Evolutionary conservation across 2,797 vertebrate genomes (phyloP), one percentile per base, ranked within the genome.

Genomic region (Melanotaenia trifasciata): DNA sequence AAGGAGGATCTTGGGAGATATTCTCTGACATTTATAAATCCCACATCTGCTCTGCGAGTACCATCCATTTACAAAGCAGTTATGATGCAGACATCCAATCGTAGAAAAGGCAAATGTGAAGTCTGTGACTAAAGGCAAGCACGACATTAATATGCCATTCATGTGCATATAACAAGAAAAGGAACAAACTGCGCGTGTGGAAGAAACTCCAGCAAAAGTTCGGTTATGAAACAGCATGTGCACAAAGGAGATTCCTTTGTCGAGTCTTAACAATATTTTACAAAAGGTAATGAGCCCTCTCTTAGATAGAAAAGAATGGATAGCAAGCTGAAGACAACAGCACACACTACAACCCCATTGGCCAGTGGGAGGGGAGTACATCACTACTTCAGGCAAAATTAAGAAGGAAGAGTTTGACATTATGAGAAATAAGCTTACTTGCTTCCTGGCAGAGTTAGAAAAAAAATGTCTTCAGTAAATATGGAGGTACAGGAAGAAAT

Each of bases 121-220:
- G 84, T 90, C 83, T 74, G 87, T 76, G 85, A 91, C 81, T 79
- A 76, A 93, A 92, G 91, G 92, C 90, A 92, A 93, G 87, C 85
- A 70, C 53, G 75, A 83, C 79, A 64, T 84, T 70, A 80, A 76
- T 63, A 87, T 72, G 69, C 76, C 75, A 59, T 79, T 69, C 43
- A 35, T 76, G 81, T 84, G 85, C 86, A 77, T 67, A 67, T 65
- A 65, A 84, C 58, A 76, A 80, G 51, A 73, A 30, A 57, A 72
- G 70, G n/a, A 72, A 71, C 47, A 47, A 74, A 72, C 62, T 20
- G 54, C 32, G 70, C 47, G 10, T 5, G 83, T 70, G 73, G 79
- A 78, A 77, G 69, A 76, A 83, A 77, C 50, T 62, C 30, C 69
- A 64, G 66, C 47, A 66, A 66, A 83, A 62, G 67, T 66, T 35